These are phyloP conservation scores for Neostethus bicornis DNA, from an alignment of 2,797 vertebrate genomes.

Conservation along the genomic window DNA sequence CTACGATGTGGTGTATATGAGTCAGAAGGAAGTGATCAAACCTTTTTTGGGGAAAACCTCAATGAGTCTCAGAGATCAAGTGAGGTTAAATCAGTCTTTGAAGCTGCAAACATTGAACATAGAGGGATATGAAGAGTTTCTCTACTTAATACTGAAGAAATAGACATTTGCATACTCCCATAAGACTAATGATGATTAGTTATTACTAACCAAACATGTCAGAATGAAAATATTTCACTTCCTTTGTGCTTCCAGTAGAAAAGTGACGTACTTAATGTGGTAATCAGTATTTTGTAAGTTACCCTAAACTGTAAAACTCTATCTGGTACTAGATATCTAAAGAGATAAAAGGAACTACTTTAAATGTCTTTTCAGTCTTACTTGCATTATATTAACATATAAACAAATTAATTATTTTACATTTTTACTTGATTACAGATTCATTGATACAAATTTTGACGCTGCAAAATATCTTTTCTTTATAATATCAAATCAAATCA, in stretches of 20 bases:
- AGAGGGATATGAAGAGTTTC: not conserved
- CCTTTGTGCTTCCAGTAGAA: not conserved
- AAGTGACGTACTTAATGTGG: not conserved
- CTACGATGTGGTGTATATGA: not conserved
- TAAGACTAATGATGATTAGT: not conserved
- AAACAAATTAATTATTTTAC: too few relatives aligned
- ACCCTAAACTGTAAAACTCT: too few relatives aligned
- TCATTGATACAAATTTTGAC: too few relatives aligned
- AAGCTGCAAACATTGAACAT: not conserved
- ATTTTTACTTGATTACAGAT: too few relatives aligned
- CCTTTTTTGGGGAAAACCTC: not conserved
- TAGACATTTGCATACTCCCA: not conserved
- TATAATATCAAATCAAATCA: too few relatives aligned
- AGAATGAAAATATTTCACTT: not conserved
- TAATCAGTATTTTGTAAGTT: too few relatives aligned
- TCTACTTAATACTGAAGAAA: not conserved
- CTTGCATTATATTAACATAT: too few relatives aligned
- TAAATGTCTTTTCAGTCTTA: too few relatives aligned
- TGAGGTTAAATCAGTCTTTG: not conserved
- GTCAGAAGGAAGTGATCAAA: conserved; percentile 9
- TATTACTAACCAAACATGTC: not conserved
- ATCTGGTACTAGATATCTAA: too few relatives aligned
- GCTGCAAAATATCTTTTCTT: too few relatives aligned
- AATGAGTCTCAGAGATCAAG: not conserved
- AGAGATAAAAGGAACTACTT: too few relatives aligned